phyloP scores from a whole-genome alignment of 1,140 invertebrate species.

The Drosophila nannoptera region DNA sequence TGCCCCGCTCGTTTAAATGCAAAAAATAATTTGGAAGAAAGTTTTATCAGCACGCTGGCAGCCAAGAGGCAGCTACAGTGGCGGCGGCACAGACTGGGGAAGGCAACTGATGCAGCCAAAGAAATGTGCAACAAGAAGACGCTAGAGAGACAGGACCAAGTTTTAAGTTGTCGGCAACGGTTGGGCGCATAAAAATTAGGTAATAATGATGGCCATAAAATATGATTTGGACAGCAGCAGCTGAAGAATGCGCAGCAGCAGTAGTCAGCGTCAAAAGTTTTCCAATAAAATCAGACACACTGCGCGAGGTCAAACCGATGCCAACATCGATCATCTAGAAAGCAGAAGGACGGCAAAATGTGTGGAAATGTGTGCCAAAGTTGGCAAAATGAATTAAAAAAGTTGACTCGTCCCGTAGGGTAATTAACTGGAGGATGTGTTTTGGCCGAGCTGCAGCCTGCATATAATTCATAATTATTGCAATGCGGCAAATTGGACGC shows the following conservation, averaged over 20 bases:
- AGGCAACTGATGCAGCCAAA: conserved; percentile 22
- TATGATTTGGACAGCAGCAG: conserved; percentile 54
- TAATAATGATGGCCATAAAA: conserved; percentile 77
- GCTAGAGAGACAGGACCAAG: conserved; percentile 51
- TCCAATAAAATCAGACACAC: conserved; percentile 73
- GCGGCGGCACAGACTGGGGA: background rate
- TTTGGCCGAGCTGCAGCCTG: conserved; percentile 19
- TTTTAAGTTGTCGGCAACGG: conserved; percentile 44
- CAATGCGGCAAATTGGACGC: conserved; percentile 68
- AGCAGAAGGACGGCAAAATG: conserved; percentile 1
- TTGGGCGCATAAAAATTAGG: conserved; percentile 71
- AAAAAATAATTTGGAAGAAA: conserved; percentile 59
- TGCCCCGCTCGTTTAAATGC: conserved; percentile 62
- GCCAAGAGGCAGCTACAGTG: conserved; percentile 17
- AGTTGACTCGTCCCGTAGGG: conserved; percentile 50
- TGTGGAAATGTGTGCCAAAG: conserved; percentile 51
- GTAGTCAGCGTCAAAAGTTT: conserved; percentile 57
- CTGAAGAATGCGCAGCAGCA: no score
- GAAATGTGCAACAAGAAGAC: conserved; percentile 56
- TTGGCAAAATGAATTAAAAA: conserved; percentile 69
- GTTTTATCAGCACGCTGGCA: conserved; percentile 65
- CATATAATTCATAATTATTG: conserved; percentile 76
- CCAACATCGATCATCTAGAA: conserved; percentile 58
- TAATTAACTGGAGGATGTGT: conserved; percentile 56
- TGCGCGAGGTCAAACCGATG: conserved; percentile 63